These are phyloP conservation scores for Tragelaphus scriptus DNA, from an alignment of 2,113 vertebrate species.

Conservation along the genomic window DNA sequence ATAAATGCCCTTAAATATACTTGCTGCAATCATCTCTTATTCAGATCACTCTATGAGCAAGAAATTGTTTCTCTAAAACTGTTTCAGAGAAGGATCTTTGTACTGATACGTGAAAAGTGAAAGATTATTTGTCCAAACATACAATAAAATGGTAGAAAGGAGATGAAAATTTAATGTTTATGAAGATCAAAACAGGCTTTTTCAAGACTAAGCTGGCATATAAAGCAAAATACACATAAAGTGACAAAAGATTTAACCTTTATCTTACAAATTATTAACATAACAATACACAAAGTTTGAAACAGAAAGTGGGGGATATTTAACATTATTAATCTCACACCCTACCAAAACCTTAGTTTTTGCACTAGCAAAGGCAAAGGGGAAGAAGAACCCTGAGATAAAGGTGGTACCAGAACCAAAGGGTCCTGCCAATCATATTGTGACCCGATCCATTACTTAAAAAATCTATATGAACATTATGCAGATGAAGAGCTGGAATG, in stretches of 20 bases:
- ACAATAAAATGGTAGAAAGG: background rate
- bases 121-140: background rate
- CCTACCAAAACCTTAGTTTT: background rate
- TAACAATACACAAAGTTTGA: background rate
- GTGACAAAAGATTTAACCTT: background rate
- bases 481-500: background rate
- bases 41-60: background rate
- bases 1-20: background rate
- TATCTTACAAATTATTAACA: background rate
- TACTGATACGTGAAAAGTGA: background rate
- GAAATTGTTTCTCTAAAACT: background rate
- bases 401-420: background rate
- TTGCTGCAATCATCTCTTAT: background rate
- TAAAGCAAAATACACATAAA: slow-evolving; percentile 4
- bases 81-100: background rate
- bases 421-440: background rate
- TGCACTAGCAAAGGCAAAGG: background rate
- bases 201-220: background rate
- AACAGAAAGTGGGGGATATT: background rate
- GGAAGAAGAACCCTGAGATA: background rate
- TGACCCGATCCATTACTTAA: background rate
- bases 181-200: slow-evolving; percentile 3
- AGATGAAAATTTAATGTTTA: slow-evolving; percentile 5
- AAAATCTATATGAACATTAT: background rate
- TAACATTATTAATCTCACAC: background rate